Conservation (phyloP, 2,797 vertebrate genomes). For the Crypturellus tataupa region DNA sequence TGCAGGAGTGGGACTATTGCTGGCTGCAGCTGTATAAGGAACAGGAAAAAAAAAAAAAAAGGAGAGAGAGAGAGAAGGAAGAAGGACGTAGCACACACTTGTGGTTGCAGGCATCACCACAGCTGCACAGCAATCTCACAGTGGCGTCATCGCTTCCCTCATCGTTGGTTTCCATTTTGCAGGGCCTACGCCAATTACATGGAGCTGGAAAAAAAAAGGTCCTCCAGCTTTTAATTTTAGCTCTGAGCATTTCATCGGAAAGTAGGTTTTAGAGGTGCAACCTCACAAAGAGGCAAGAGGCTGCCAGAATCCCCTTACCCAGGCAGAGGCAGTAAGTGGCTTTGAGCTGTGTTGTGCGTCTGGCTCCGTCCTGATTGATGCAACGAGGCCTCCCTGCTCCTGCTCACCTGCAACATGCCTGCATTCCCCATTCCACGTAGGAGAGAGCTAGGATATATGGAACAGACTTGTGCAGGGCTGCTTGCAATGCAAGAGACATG, state of each 20-base stretch:
- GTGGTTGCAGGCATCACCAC: accelerated
- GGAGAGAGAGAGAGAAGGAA: too few relatives aligned
- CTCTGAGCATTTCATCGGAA: not conserved
- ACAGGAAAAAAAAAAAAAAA: not conserved
- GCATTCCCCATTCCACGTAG: not conserved
- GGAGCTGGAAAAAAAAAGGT: not conserved
- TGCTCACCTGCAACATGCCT: not conserved
- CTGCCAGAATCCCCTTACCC: not conserved
- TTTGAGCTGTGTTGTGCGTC: not conserved
- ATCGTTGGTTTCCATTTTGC: not conserved
- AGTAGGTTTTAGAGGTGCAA: not conserved
- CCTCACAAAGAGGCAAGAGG: not conserved
- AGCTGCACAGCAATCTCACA: not conserved
- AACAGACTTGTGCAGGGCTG: not conserved
- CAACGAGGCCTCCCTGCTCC: not conserved
- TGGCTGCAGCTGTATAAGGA: not conserved
- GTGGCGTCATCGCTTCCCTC: not conserved
- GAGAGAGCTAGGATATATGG: not conserved
- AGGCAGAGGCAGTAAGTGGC: not conserved
- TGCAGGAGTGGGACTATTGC: not conserved
- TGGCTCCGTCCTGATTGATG: not conserved
- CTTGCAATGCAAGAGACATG: accelerated
- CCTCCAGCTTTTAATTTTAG: not conserved
- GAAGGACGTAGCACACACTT: not conserved
- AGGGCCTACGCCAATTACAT: accelerated